Evolutionary conservation across 2,113 vertebrate species (phyloP).

Genomic region (Mionectes macconnelli): DNA sequence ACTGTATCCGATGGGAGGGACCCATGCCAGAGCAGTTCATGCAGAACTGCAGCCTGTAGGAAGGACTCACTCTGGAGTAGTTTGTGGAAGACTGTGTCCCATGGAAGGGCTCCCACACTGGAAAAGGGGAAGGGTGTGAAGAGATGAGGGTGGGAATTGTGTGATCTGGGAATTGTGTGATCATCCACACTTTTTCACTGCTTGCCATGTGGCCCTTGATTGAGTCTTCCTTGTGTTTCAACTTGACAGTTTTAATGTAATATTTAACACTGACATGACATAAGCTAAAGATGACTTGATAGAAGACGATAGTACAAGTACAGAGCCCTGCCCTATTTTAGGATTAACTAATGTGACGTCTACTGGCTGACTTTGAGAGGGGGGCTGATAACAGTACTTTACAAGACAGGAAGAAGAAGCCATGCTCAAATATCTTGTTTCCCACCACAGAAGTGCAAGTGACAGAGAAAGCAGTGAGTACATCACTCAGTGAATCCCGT

Average conservation of each 20-base stretch:
- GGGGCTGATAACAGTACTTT: neutral
- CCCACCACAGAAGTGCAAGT: neutral
- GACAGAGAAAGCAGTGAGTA: neutral
- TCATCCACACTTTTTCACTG: neutral
- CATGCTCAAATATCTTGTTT: neutral
- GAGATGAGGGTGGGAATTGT: too few species aligned
- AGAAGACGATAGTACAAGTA: neutral
- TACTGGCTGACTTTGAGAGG: neutral
- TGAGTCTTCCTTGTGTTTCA: neutral
- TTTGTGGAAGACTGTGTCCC: neutral
- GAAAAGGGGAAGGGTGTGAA: neutral
- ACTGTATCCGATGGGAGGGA: neutral
- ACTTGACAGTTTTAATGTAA: neutral
- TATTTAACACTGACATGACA: neutral
- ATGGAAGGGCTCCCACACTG: neutral
- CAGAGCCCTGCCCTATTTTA: neutral
- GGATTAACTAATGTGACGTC: neutral
- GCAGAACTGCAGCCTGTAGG: neutral
- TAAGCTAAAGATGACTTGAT: neutral
- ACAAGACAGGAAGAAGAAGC: neutral
- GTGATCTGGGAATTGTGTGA: neutral
- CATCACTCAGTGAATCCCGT: neutral
- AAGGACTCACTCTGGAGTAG: neutral
- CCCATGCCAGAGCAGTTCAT: neutral
- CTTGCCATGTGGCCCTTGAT: neutral